Conservation (phyloP, 2,113 vertebrate species). For the Gymnarchus niloticus region DNA sequence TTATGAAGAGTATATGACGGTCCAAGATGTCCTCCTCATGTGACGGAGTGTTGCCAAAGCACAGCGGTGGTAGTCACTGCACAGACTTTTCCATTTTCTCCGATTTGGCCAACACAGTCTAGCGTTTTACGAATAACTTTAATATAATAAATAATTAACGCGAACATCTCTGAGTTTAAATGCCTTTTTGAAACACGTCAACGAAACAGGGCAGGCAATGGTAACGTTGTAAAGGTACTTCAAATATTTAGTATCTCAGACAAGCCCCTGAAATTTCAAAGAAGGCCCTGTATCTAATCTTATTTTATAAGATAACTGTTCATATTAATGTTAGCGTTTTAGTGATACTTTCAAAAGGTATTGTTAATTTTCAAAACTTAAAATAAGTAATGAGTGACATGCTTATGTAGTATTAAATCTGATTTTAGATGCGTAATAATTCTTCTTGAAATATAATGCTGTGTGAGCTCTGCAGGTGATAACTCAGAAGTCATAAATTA, state of each 20-base stretch:
- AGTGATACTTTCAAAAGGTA: background rate
- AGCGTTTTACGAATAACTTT: background rate
- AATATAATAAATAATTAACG: background rate
- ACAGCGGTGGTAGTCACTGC: background rate
- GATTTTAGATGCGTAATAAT: background rate
- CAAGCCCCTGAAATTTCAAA: background rate
- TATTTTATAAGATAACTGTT: background rate
- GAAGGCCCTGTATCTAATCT: background rate
- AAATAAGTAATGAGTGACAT: background rate
- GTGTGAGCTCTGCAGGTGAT: background rate
- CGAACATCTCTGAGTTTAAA: background rate
- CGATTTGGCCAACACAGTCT: background rate
- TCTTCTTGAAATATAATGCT: too few relatives aligned
- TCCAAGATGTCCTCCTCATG: conserved; percentile 31
- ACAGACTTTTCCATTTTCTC: background rate
- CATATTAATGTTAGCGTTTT: too few relatives aligned
- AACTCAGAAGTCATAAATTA: background rate
- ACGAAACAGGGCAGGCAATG: background rate
- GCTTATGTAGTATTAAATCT: background rate
- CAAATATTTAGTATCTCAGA: background rate
- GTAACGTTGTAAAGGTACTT: background rate
- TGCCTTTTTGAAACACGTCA: background rate
- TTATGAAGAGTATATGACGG: conserved; percentile 49
- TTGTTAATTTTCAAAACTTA: background rate
- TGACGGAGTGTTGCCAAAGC: conserved; percentile 20